Conservation (phyloP, 2,888 invertebrate species). For the Pandemis corylana region DNA sequence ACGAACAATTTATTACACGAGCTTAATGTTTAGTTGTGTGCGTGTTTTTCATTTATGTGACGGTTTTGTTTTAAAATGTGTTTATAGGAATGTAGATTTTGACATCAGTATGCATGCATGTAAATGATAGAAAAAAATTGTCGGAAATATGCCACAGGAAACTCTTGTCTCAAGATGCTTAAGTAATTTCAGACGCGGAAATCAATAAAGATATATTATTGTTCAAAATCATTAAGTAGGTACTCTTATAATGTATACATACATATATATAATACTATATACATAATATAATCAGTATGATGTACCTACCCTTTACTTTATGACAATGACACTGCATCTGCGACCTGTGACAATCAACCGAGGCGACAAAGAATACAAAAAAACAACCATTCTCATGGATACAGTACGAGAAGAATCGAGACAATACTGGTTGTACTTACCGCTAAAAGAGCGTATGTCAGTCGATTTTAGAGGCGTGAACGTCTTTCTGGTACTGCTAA, state of each 20-base stretch:
- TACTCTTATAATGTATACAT: too few species aligned
- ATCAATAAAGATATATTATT: neutral
- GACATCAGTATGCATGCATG: too few species aligned
- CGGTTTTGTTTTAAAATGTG: too few species aligned
- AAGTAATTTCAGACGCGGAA: too few species aligned
- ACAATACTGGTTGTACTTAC: neutral
- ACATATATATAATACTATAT: too few species aligned
- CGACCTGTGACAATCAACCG: neutral
- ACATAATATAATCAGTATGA: neutral
- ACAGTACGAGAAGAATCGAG: conserved; percentile 6
- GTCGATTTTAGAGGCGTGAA: neutral
- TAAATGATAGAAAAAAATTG: too few species aligned
- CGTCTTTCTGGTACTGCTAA: neutral
- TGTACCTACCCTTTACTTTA: neutral
- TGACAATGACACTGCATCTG: conserved; percentile 4
- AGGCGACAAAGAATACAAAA: neutral
- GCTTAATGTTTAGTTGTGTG: too few species aligned
- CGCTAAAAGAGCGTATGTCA: conserved; percentile 10
- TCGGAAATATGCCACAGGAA: too few species aligned
- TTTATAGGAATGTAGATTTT: too few species aligned
- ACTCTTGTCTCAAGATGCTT: too few species aligned
- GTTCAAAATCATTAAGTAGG: neutral
- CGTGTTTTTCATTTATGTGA: too few species aligned
- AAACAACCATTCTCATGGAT: conserved; percentile 14
- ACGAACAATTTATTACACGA: too few species aligned